Evolutionary conservation across 2,797 vertebrate genomes (phyloP).

Genomic region (Corythornis leucogaster): DNA sequence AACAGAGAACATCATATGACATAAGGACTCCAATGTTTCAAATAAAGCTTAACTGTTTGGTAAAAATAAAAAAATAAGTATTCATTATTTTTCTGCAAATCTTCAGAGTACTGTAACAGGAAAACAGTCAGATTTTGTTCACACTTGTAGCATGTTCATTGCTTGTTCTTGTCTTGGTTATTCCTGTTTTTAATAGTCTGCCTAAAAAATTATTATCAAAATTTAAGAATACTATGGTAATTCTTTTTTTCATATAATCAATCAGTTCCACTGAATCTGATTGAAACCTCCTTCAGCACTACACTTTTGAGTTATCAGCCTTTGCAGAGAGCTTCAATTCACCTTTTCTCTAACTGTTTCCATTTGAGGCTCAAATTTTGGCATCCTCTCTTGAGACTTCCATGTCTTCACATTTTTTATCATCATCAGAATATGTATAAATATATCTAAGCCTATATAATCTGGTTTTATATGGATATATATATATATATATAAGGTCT

Average conservation of each 20-base stretch:
- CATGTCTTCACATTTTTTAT: neutral
- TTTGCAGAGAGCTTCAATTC: neutral
- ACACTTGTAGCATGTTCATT: neutral
- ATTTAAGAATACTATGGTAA: neutral
- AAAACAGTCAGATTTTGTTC: constrained; percentile 34
- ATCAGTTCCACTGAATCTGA: neutral
- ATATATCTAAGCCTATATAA: neutral
- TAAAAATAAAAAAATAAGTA: neutral
- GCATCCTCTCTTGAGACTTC: neutral
- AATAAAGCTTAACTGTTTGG: neutral
- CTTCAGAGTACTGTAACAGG: neutral
- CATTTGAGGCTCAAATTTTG: neutral
- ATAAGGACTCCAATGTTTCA: neutral
- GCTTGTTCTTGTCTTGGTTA: neutral
- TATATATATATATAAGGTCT: neutral
- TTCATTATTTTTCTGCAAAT: neutral
- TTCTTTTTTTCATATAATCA: neutral
- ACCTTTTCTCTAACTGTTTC: neutral
- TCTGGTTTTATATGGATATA: neutral
- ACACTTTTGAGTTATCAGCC: neutral
- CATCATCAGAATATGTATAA: neutral
- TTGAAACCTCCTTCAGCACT: neutral
- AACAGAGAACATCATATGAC: neutral
- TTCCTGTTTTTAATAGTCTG: neutral
- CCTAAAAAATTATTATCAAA: neutral